These are phyloP conservation scores for Columba guinea DNA, from an alignment of 2,797 vertebrate genomes.

Conservation along the genomic window DNA sequence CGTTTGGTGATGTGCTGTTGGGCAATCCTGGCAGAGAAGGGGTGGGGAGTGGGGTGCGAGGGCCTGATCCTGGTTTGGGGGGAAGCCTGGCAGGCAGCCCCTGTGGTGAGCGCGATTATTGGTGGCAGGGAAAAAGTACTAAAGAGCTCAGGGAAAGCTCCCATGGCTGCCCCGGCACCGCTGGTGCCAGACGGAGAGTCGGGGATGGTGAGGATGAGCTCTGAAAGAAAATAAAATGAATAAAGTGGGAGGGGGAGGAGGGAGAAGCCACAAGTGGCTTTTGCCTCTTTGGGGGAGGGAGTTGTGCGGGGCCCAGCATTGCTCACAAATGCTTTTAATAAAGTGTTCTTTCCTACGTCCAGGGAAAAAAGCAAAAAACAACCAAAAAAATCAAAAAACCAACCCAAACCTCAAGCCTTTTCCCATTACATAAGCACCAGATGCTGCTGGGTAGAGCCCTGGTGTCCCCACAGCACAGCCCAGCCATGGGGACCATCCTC, in stretches of 20 bases:
- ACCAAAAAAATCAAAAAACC: too few relatives aligned
- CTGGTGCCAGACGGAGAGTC: background rate
- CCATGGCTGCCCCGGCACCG: fast-evolving
- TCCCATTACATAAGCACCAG: conserved; percentile 50
- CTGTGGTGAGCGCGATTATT: fast-evolving
- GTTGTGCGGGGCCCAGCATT: background rate
- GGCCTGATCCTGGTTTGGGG: background rate
- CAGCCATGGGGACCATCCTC: fast-evolving
- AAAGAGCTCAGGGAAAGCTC: background rate
- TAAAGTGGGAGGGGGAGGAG: fast-evolving
- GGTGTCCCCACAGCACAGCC: background rate
- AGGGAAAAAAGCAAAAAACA: background rate
- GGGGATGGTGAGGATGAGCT: background rate
- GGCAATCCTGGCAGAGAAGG: fast-evolving
- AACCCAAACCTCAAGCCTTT: conserved; percentile 34
- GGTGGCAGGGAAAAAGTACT: fast-evolving
- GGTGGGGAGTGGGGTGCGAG: background rate
- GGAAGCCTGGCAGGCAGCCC: background rate
- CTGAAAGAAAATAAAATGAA: background rate
- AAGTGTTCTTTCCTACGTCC: conserved; percentile 64
- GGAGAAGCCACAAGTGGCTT: background rate
- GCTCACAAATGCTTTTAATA: conserved; percentile 51
- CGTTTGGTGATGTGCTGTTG: fast-evolving
- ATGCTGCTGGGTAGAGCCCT: conserved; percentile 23
- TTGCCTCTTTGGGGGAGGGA: background rate